Conservation (phyloP, 2,113 vertebrate species). For the Eira barbara region DNA sequence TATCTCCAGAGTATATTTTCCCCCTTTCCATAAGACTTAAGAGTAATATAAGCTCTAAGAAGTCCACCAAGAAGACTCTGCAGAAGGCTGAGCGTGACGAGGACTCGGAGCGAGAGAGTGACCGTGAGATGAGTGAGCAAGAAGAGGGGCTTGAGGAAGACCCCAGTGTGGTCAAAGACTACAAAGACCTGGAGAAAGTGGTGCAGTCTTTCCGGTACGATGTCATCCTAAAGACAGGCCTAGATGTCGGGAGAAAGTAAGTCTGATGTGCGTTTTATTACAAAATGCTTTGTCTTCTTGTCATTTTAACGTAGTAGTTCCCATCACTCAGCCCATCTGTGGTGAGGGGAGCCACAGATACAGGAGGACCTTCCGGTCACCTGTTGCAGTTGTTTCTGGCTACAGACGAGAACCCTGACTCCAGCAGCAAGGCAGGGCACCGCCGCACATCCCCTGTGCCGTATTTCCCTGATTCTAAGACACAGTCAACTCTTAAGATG, state of each 20-base stretch:
- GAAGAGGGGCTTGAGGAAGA: constrained; percentile 87
- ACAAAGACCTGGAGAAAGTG: constrained; percentile 92
- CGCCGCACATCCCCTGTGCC: neutral
- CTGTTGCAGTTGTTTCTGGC: neutral
- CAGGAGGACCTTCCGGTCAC: neutral
- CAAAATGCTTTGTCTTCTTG: neutral
- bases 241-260: constrained; percentile 95
- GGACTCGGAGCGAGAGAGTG: constrained; percentile 77
- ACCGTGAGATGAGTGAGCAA: constrained; percentile 80
- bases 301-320: neutral
- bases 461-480: neutral
- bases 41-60: constrained; percentile 88
- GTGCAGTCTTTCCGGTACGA: constrained; percentile 94
- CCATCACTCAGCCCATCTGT: neutral
- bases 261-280: constrained; percentile 63
- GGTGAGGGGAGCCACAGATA: neutral
- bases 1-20: constrained; percentile 70
- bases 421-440: neutral
- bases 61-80: constrained; percentile 67
- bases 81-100: constrained; percentile 83
- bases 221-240: constrained; percentile 90
- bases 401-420: neutral
- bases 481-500: neutral
- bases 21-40: constrained; percentile 86
- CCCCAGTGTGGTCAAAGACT: constrained; percentile 84